Evolutionary conservation across 2,113 vertebrate species (phyloP), one percentile per base, ranked within the genome.

Genomic region (Manacus vitellinus): DNA sequence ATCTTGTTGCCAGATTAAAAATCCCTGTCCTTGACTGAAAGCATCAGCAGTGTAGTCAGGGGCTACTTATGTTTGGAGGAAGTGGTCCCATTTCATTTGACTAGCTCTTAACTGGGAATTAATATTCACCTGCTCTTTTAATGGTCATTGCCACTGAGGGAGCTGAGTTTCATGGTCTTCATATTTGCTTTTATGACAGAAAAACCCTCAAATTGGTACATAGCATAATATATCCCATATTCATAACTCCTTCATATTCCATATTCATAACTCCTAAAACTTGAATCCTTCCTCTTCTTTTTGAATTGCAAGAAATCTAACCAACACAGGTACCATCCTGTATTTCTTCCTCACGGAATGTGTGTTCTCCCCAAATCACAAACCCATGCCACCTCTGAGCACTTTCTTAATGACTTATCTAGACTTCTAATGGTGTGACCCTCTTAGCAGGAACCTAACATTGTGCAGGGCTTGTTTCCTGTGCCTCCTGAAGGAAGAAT

Each of bases 341-440:
- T 44, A 19, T 8, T 61, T 79, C 15, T 18, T 2, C 78, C 18
- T 54, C 1, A 2, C 4, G 31, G n/a, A 51, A 62, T 0, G 0
- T 59, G 13, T 46, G 18, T 58, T 70, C 23, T 81, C n/a, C 14
- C 18, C 10, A 84, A 7, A 24, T 47, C 33, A 59, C 58, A 59
- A 77, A 73, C 22, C 18, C 19, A 4, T 33, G 3, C 30, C 18
- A 6, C 46, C 59, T 72, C 43, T 68, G 41, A 77, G 51, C 23
- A 46, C 33, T 68, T 86, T 73, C 27, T 37, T 91, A 52, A 80
- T 59, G 21, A 92, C 5, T 35, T 72, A 17, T 4, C n/a, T 62
- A 43, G 31, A 16, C 24, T 68, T 72, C 31, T 91, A n/a, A 37
- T 52, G 22, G 21, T 39, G 12, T 35, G 51, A 66, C 35, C 10